Evolutionary conservation across 2,888 invertebrate genomes (phyloP).

Genomic region (Hypselothyrea guttata): DNA sequence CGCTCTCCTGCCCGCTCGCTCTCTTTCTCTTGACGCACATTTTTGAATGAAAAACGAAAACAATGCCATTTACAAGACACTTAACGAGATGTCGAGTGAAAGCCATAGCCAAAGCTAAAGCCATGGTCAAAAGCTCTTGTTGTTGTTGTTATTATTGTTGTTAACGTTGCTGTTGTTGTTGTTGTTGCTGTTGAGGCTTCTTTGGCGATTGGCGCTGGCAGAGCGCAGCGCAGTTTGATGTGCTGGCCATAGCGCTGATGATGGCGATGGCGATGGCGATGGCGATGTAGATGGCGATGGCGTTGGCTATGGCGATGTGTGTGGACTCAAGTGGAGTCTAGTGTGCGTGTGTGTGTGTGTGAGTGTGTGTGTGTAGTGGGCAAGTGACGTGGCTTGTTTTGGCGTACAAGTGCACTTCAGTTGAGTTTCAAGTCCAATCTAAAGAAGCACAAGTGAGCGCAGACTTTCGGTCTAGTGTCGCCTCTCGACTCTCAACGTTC

Average conservation of each 20-base stretch:
- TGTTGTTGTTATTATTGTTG: conserved; percentile 15
- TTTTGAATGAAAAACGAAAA: conserved; percentile 75
- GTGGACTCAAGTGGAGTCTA: conserved; percentile 44
- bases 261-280: conserved; percentile 18
- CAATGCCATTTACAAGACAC: conserved; percentile 79
- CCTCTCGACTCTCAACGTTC: conserved; percentile 56
- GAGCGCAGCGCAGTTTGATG: conserved; percentile 50
- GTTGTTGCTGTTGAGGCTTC: conserved; percentile 46
- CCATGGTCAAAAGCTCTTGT: conserved; percentile 39
- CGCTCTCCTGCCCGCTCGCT: not conserved
- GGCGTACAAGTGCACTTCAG: conserved; percentile 76
- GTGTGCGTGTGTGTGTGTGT: conserved; percentile 30
- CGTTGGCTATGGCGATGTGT: conserved; percentile 24
- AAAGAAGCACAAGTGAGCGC: conserved; percentile 75
- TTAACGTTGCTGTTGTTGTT: conserved; percentile 24
- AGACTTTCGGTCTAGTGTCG: conserved; percentile 76
- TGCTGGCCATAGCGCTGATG: conserved; percentile 51
- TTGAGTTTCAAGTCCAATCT: conserved; percentile 76
- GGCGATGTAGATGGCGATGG: too few relatives aligned
- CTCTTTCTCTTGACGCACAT: conserved; percentile 49
- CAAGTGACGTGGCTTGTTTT: conserved; percentile 76
- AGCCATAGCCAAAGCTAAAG: conserved; percentile 38
- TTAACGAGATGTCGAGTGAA: conserved; percentile 72
- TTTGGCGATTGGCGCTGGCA: conserved; percentile 46
- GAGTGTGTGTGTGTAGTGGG: conserved; percentile 55